phyloP scores from a whole-genome alignment of 2,113 vertebrate genomes.

The Genyomyrus donnyi region DNA sequence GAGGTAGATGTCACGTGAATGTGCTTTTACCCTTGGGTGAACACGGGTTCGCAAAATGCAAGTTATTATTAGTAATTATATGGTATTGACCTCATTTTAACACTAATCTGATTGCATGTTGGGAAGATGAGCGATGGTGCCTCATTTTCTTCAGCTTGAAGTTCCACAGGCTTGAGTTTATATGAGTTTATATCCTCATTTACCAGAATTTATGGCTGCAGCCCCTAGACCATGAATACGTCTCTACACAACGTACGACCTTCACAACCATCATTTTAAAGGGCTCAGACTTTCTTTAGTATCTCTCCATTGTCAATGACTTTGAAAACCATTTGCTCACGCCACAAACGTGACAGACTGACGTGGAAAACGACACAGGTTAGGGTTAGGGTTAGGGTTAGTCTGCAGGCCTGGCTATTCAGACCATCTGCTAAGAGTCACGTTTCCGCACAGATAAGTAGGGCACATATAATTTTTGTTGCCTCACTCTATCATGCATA shows the following conservation, averaged over 20 bases:
- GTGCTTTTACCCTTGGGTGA: neutral
- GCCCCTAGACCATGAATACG: neutral
- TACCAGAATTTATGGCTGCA: neutral
- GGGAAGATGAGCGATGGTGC: neutral
- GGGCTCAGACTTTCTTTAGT: neutral
- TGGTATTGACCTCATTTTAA: neutral
- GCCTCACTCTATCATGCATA: neutral
- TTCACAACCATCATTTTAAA: neutral
- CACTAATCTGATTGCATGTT: neutral
- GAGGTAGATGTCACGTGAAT: slow-evolving; percentile 8
- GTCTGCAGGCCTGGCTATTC: neutral
- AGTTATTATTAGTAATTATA: neutral
- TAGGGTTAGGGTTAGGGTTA: neutral
- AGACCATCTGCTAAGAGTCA: neutral
- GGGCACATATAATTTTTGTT: neutral
- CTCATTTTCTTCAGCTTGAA: neutral
- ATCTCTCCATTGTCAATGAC: neutral
- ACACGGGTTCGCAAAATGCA: neutral
- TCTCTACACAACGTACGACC: neutral
- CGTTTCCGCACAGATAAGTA: neutral
- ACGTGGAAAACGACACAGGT: neutral
- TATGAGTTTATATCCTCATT: neutral
- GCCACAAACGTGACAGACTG: neutral
- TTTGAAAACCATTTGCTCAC: neutral
- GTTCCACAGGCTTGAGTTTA: neutral